These are phyloP conservation scores for Dicyrtomina minuta DNA, from an alignment of 2,888 invertebrate species.

Conservation along the genomic window DNA sequence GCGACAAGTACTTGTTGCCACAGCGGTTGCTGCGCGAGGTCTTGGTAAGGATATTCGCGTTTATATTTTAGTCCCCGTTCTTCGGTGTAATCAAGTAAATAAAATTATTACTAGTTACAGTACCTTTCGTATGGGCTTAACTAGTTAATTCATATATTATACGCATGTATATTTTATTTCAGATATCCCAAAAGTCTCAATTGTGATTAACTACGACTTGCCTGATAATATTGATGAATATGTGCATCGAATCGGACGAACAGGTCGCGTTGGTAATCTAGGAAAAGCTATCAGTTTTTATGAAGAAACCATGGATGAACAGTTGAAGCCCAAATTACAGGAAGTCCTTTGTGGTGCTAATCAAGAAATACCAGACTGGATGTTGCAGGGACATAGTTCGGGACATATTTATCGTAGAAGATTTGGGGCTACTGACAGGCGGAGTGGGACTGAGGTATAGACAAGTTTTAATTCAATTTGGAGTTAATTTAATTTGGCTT, in stretches of 20 bases:
- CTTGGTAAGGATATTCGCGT: constrained; percentile 62
- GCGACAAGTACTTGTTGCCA: constrained; percentile 86
- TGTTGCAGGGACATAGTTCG: constrained; percentile 55
- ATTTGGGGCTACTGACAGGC: constrained; percentile 5
- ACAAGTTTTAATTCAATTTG: no score
- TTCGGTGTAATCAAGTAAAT: no score
- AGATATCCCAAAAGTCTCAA: constrained; percentile 80
- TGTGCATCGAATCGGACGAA: constrained; percentile 61
- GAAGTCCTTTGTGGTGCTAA: constrained; percentile 73
- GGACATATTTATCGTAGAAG: neutral
- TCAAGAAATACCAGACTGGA: constrained; percentile 77
- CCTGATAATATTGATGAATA: constrained; percentile 59
- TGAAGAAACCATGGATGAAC: constrained; percentile 63
- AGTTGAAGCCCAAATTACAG: constrained; percentile 67
- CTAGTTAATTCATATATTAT: no score
- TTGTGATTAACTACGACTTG: constrained; percentile 60
- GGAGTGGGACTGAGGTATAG: neutral
- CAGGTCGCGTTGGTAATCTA: constrained; percentile 59
- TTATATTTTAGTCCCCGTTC: no score
- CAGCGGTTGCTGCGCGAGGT: constrained; percentile 91
- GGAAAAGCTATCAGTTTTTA: constrained; percentile 62
- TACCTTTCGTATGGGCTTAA: no score
- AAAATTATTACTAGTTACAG: no score
- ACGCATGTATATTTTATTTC: no score
- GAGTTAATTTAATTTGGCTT: no score